Evolutionary conservation across 2,797 vertebrate genomes (phyloP).

Genomic region (Sebastiscus tertius): DNA sequence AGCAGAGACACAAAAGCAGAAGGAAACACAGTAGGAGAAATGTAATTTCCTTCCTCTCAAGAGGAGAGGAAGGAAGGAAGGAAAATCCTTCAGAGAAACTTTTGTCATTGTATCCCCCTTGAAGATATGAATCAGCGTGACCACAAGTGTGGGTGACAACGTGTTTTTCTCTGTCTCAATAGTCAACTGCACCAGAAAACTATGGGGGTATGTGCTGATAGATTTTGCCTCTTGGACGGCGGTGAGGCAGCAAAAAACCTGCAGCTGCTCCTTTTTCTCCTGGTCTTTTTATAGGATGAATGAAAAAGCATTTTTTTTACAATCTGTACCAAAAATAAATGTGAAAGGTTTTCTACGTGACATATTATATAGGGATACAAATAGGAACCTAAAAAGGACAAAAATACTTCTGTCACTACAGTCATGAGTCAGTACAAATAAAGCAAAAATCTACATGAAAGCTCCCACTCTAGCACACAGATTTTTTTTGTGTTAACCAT

Average conservation of each 20-base stretch:
- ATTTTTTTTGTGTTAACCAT: neutral
- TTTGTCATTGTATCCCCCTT: neutral
- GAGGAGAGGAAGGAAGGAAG: neutral
- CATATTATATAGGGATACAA: neutral
- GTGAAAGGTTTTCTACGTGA: constrained; percentile 3
- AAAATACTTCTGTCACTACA: constrained; percentile 3
- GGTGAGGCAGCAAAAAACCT: neutral
- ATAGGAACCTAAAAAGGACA: neutral
- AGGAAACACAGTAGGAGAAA: constrained; percentile 30
- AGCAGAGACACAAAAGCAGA: constrained; percentile 40
- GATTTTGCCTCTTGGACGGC: neutral
- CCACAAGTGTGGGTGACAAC: neutral
- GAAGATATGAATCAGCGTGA: constrained; percentile 43
- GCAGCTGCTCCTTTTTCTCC: neutral
- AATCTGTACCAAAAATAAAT: neutral
- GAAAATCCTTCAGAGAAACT: constrained; percentile 6
- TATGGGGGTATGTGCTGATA: neutral
- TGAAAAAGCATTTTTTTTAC: constrained; percentile 1
- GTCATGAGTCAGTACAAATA: neutral
- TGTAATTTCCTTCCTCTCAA: constrained; percentile 33
- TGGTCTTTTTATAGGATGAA: neutral
- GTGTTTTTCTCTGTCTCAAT: constrained; percentile 22
- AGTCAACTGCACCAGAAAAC: constrained; percentile 7
- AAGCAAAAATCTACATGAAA: neutral
- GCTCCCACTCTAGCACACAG: neutral